phyloP scores from a whole-genome alignment of 2,888 invertebrate species.

The Rhamphomyia laevipes region DNA sequence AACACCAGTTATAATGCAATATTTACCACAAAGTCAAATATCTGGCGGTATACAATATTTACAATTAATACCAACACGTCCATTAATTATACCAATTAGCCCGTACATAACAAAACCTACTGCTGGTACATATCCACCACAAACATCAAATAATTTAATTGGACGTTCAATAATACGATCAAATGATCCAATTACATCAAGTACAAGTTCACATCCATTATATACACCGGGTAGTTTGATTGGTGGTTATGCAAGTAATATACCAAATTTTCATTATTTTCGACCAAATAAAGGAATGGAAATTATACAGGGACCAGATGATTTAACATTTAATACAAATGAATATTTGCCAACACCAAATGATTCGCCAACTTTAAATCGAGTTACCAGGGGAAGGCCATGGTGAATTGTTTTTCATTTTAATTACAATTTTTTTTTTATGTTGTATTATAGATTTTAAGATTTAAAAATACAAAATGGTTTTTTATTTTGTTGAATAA shows the following conservation, averaged over 20 bases:
- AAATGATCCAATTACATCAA: slow-evolving; percentile 13
- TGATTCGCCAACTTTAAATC: slow-evolving; percentile 16
- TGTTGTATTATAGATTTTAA: too few relatives aligned
- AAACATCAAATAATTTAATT: slow-evolving; percentile 1
- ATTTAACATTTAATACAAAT: slow-evolving; percentile 28
- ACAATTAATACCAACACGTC: slow-evolving; percentile 34
- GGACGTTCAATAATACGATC: slow-evolving; percentile 11
- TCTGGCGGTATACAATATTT: slow-evolving; percentile 32
- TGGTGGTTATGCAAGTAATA: slow-evolving; percentile 16
- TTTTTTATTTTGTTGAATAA: too few relatives aligned
- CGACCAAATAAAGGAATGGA: slow-evolving; percentile 31
- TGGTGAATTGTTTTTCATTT: too few relatives aligned
- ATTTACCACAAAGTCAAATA: slow-evolving; percentile 25
- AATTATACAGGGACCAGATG: slow-evolving; percentile 19
- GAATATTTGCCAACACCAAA: slow-evolving; percentile 29
- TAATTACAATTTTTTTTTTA: too few relatives aligned
- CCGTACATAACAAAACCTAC: slow-evolving; percentile 21
- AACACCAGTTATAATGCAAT: slow-evolving; percentile 35
- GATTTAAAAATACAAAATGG: too few relatives aligned
- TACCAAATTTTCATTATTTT: slow-evolving; percentile 24
- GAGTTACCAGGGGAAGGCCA: neutral
- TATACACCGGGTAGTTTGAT: slow-evolving; percentile 14
- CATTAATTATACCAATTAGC: slow-evolving; percentile 33
- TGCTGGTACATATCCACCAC: neutral
- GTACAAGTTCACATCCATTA: slow-evolving; percentile 22